Conservation (phyloP, 1,140 invertebrate species). For the Acromyrmex heyeri region DNA sequence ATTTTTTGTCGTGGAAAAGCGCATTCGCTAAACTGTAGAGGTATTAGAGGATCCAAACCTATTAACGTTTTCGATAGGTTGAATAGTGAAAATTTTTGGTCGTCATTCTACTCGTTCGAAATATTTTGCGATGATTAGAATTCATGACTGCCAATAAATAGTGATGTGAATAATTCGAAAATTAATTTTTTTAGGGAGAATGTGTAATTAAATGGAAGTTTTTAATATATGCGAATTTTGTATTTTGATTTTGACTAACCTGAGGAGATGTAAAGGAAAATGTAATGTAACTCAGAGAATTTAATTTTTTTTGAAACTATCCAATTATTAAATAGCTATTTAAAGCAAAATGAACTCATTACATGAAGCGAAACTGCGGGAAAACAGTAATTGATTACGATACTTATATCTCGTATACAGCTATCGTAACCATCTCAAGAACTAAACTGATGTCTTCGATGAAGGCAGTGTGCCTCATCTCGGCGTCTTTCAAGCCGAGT, state of each 20-base stretch:
- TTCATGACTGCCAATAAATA: neutral
- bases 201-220: neutral
- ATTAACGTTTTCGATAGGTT: slow-evolving; percentile 12
- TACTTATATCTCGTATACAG: neutral
- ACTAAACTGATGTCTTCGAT: neutral
- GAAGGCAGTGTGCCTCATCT: neutral
- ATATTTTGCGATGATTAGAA: slow-evolving; percentile 4
- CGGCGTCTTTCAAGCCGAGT: neutral
- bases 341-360: neutral
- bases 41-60: neutral
- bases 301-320: neutral
- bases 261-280: neutral
- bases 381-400: neutral
- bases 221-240: neutral
- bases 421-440: slow-evolving; percentile 4
- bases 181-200: neutral
- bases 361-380: neutral
- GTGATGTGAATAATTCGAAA: slow-evolving; percentile 1
- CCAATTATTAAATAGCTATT: neutral
- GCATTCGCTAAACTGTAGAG: neutral
- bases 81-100: neutral
- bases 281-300: neutral
- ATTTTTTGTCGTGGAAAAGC: slow-evolving; percentile 20
- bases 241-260: neutral
- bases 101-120: neutral